Percentiles rank a stretch among this genome's conserved stretches.
These are phyloP conservation scores for Dallia pectoralis DNA, from an alignment of 2,797 vertebrate genomes.

Conservation along the genomic window DNA sequence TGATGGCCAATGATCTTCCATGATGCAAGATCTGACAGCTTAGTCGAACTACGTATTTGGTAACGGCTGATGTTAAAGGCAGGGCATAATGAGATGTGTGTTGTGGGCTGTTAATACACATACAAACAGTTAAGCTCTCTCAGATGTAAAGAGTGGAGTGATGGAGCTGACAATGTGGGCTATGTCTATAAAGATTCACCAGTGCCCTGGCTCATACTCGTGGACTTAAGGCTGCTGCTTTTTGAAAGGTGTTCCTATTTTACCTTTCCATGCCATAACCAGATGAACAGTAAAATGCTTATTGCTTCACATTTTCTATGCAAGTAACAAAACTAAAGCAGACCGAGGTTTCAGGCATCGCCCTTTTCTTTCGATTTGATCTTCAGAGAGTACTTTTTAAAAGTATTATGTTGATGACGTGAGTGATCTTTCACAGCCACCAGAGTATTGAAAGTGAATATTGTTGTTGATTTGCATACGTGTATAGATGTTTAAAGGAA, in stretches of 20 bases:
- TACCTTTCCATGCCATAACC: neutral
- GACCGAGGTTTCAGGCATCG: neutral
- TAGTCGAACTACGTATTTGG: neutral
- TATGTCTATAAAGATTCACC: too few species aligned
- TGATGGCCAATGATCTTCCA: neutral
- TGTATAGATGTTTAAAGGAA: constrained; percentile 1
- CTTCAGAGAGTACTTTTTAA: constrained; percentile 33
- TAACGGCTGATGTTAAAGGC: neutral
- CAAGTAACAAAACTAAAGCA: constrained; percentile 46
- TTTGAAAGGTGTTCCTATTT: constrained; percentile 10
- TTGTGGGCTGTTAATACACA: neutral
- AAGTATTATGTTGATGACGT: neutral
- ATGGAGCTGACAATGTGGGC: neutral
- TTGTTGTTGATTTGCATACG: constrained; percentile 7
- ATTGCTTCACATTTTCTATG: constrained; percentile 43
- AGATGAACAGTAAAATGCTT: constrained; percentile 12
- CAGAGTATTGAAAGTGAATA: constrained; percentile 13
- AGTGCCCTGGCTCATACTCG: neutral
- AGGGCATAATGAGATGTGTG: neutral
- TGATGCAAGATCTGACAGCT: neutral
- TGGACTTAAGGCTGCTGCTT: constrained; percentile 11
- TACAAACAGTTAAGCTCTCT: neutral
- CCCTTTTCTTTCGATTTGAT: constrained; percentile 22
- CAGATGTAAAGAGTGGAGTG: neutral
- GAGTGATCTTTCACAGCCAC: constrained; percentile 9